These are phyloP conservation scores for Poeciliopsis paucimaculata DNA, from an alignment of 2,797 vertebrate genomes.

Conservation along the genomic window DNA sequence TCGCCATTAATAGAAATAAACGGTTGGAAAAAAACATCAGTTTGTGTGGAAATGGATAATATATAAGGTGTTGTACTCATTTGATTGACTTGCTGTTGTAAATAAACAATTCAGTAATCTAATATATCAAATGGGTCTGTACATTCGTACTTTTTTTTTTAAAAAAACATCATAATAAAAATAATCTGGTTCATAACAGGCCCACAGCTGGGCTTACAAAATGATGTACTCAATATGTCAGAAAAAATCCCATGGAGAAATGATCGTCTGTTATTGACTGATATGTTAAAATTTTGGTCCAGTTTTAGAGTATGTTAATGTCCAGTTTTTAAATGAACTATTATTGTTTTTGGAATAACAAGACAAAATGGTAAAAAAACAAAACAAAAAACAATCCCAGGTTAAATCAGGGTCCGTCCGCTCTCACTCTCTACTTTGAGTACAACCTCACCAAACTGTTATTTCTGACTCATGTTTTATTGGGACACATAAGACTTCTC, in stretches of 20 bases:
- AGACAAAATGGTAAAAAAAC: not conserved
- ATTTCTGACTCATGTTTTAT: constrained; percentile 13
- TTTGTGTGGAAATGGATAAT: not conserved
- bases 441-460: not conserved
- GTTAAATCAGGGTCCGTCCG: not conserved
- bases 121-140: not conserved
- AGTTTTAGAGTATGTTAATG: not conserved
- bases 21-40: not conserved
- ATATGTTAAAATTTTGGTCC: not conserved
- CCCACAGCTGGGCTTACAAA: not conserved
- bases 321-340: not conserved
- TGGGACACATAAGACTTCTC: not conserved
- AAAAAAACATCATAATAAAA: not conserved
- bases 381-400: not conserved
- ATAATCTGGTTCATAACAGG: not conserved
- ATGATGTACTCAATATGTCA: not conserved
- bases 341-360: not conserved
- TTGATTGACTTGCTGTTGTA: not conserved
- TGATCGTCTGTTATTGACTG: not conserved
- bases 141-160: not conserved
- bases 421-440: not conserved
- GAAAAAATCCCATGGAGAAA: not conserved
- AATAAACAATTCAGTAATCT: not conserved
- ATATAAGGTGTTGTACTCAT: not conserved
- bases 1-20: not conserved